Base-by-base conservation (phyloP, 2,888 invertebrate genomes). In the Chironomus riparius region DNA sequence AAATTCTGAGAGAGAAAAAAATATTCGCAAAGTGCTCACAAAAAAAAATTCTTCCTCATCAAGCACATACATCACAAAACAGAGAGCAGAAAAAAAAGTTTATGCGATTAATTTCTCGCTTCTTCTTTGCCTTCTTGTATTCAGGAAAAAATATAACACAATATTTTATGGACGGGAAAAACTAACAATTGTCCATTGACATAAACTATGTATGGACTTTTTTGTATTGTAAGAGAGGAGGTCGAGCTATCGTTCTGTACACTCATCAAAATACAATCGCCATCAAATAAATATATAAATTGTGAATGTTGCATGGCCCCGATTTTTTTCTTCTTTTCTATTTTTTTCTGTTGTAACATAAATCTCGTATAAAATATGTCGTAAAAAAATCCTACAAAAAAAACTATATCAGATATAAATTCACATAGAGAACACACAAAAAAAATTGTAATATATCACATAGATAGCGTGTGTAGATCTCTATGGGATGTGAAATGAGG, bases 191-290 rank as follows among this genome's bases (percentile, higher is more conserved):
- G 65, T 22, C 65, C 38, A 38, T 65, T 18, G 24, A 56, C 15
- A 22, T 65, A 65, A 65, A 65, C 65, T 65, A 65, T 56, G 18
- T 18, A 15, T 56, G 56, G 38, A 38, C n/a, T n/a, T n/a, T 28
- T 28, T 28, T 65, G 22, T 24, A 65, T 65, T 24, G 65, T 38
- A 10, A 10, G 38, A 38, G 38, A 38, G 10, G 38, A 38, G 38
- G 10, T 38, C 10, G 38, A 38, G n/a, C 38, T 38, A 38, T 38
- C 38, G 38, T 38, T 38, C 38, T 38, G 38, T 38, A 38, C 24
- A 65, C 65, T 65, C 65, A 65, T 65, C 65, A 65, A 65, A 65
- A 65, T 65, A 65, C 65, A 65, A 65, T 65, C 65, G 65, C 65
- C 65, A 65, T 65, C 65, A 65, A 65, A 56, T 15, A 56, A 65